These are phyloP conservation scores for Rattus rattus DNA, from an alignment of 2,113 vertebrate genomes.

Conservation along the genomic window DNA sequence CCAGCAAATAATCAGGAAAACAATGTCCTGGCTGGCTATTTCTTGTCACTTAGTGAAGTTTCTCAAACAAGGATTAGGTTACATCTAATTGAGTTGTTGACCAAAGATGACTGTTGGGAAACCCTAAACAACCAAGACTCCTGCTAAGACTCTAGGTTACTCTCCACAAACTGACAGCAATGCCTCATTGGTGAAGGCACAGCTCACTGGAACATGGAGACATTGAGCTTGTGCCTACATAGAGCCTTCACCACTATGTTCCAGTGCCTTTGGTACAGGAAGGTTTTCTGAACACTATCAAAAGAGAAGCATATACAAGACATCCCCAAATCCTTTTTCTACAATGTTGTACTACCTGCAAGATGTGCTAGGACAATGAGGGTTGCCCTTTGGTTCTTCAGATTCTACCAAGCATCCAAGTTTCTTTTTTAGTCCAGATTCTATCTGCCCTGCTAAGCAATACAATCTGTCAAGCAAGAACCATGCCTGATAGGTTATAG, in stretches of 20 bases:
- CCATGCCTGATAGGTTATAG: not conserved
- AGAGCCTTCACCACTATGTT: not conserved
- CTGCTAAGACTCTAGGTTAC: not conserved
- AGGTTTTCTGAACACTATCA: not conserved
- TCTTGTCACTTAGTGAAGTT: not conserved
- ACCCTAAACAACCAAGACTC: not conserved
- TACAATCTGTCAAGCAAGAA: not conserved
- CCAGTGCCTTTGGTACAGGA: not conserved
- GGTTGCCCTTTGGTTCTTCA: constrained; percentile 19
- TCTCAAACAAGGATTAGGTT: not conserved
- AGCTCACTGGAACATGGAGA: not conserved
- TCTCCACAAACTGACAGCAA: not conserved
- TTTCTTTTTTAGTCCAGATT: constrained; percentile 15
- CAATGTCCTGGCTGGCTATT: not conserved
- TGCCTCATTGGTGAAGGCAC: not conserved
- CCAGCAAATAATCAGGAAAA: not conserved
- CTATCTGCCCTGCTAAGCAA: not conserved
- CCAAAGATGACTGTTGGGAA: not conserved
- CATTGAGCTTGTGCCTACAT: not conserved
- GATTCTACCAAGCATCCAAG: not conserved
- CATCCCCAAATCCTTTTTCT: not conserved
- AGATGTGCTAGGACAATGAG: not conserved
- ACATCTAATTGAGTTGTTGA: not conserved
- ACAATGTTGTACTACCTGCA: not conserved
- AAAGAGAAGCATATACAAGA: not conserved